Base-by-base conservation (phyloP, 2,888 invertebrate species). In the Trisateles emortualis region DNA sequence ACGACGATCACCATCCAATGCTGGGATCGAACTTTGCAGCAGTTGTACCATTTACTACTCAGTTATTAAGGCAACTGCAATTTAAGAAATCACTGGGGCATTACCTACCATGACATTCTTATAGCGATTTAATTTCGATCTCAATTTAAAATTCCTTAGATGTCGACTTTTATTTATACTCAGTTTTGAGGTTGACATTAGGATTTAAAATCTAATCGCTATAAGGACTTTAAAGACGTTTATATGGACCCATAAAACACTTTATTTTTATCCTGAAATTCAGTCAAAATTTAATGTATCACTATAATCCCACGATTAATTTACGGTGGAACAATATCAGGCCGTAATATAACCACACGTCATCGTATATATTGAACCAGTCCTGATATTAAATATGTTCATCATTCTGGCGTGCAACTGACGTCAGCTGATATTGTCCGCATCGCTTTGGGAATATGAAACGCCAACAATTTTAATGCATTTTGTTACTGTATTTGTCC, bases 361-460 rank as follows among this genome's bases (percentile, higher is more conserved):
- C 59, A 56, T 40, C 48, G 36, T 33, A 17, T 52, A 53, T 66
- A 47, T 59, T 50, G 55, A 52, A 47, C 47, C 47, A 53, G 49
- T 63, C 29, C 63, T 38, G 55, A 70, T 67, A 70, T 59, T 62
- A 67, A 63, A 67, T 52, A 52, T 45, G 64, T 63, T 54, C 48
- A 55, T 63, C 71, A 67, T 53, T 53, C 9, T 11, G 3, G 45
- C 39, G 42, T 68, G 71, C 30, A 33, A 46, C 59, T 67, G 68
- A 68, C 59, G 40, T n/a, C n/a, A n/a, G 47, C 59, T 53, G 68
- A 67, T 63, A 68, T 46, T 52, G 41, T 50, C 59, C 64, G 33
- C 54, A 62, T 40, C 54, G 55, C 56, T 67, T 54, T 63, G 68
- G 68, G 68, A 63, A 68, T 68, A 50, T 43, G 29, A 39, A 39